These are phyloP conservation scores for Paralichthys olivaceus DNA, from an alignment of 2,113 vertebrate genomes.

Conservation along the genomic window DNA sequence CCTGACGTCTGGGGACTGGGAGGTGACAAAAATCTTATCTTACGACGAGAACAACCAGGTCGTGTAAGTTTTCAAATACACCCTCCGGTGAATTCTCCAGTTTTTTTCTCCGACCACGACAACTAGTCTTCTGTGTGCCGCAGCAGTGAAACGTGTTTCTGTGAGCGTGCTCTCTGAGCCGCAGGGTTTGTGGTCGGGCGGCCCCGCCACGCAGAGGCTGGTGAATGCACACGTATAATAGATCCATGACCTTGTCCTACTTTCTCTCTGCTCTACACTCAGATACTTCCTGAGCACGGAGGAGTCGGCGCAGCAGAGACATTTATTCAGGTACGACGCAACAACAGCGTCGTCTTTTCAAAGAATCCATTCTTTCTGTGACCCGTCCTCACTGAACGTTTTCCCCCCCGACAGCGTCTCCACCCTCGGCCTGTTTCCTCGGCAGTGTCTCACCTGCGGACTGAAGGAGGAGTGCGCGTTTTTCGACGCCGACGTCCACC, in stretches of 20 bases:
- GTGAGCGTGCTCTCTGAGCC: not conserved
- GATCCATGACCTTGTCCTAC: slow-evolving; percentile 50
- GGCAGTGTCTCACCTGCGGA: slow-evolving; percentile 90
- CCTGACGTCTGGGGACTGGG: slow-evolving; percentile 95
- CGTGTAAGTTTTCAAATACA: slow-evolving; percentile 82
- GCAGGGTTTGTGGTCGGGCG: not conserved
- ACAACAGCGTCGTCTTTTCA: rapidly evolving
- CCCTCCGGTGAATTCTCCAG: too few relatives aligned
- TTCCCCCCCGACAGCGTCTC: slow-evolving; percentile 83
- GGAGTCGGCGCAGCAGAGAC: slow-evolving; percentile 87
- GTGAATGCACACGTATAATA: not conserved
- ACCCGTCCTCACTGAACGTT: not conserved
- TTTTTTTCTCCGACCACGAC: not conserved
- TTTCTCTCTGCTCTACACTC: slow-evolving; percentile 48
- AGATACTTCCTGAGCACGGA: slow-evolving; percentile 98
- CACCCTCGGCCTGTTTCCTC: slow-evolving; percentile 86
- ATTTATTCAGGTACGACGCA: slow-evolving; percentile 88
- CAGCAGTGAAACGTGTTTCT: not conserved
- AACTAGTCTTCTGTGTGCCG: not conserved
- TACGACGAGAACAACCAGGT: slow-evolving; percentile 90
- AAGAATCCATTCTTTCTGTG: not conserved
- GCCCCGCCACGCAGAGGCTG: not conserved
- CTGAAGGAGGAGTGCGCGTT: slow-evolving; percentile 88
- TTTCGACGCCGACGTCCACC: slow-evolving; percentile 88
- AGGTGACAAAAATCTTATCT: slow-evolving; percentile 91